phyloP scores from a whole-genome alignment of 2,888 invertebrate species.

The Phania funesta region DNA sequence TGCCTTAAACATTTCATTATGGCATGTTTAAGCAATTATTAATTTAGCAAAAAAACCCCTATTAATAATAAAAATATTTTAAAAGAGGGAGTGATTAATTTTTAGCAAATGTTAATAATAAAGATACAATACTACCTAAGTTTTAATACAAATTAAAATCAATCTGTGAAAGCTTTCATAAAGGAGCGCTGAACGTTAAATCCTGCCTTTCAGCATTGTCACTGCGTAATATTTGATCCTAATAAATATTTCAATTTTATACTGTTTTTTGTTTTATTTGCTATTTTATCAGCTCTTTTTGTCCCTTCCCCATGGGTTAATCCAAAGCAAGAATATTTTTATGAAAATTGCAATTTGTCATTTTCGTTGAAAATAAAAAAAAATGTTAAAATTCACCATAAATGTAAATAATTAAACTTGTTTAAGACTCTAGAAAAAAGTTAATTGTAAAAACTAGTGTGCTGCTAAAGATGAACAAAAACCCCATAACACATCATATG shows the following conservation, averaged over 20 bases:
- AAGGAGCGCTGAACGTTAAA: no score
- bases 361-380: not conserved
- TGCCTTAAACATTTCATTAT: conserved; percentile 40
- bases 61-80: not conserved
- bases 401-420: conserved; percentile 36
- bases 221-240: no score
- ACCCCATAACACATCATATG: not conserved
- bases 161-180: no score
- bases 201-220: no score
- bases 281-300: not conserved
- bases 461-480: conserved; percentile 27
- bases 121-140: no score
- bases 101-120: conserved; percentile 36
- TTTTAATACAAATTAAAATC: no score
- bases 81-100: no score
- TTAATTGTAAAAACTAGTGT: conserved; percentile 23
- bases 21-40: conserved; percentile 48
- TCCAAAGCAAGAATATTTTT: not conserved
- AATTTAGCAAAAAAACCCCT: not conserved
- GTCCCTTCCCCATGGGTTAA: not conserved
- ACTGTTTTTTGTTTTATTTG: not conserved
- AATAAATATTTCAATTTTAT: no score
- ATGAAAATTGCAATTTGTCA: not conserved
- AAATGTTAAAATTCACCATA: conserved; percentile 5
- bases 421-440: conserved; percentile 14